phyloP scores from a whole-genome alignment of 2,113 vertebrate species.

The Pangasianodon gigas region DNA sequence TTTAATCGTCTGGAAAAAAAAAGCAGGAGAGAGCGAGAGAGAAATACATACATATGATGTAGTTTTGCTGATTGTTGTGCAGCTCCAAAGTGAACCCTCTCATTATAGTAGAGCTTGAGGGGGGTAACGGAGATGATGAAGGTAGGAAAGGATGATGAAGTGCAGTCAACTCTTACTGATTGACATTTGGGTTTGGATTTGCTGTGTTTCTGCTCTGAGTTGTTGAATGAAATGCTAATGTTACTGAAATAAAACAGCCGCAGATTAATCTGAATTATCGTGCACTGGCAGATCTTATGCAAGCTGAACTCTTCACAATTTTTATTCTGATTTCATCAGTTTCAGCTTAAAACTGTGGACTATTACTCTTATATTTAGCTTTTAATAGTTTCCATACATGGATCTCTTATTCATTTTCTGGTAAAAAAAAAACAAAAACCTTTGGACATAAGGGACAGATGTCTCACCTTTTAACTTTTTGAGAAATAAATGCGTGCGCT shows the following conservation, averaged over 20 bases:
- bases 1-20: slow-evolving; percentile 52
- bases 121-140: slow-evolving; percentile 18
- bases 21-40: background rate
- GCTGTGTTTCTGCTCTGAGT: background rate
- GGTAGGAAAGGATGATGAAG: slow-evolving; percentile 16
- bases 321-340: background rate
- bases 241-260: slow-evolving; percentile 14
- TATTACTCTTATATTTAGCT: background rate
- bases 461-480: too few relatives aligned
- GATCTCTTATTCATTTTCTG: background rate
- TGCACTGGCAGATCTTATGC: background rate
- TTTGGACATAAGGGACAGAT: too few relatives aligned
- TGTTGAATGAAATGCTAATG: slow-evolving; percentile 22
- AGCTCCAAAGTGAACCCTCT: slow-evolving; percentile 38
- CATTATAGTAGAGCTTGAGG: slow-evolving; percentile 26
- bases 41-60: slow-evolving; percentile 31
- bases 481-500: too few relatives aligned
- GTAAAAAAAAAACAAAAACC: too few relatives aligned
- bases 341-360: background rate
- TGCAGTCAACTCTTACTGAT: slow-evolving; percentile 3
- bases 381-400: background rate
- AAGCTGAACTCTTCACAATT: background rate
- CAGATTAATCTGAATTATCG: slow-evolving; percentile 14
- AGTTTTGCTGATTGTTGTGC: slow-evolving; percentile 40
- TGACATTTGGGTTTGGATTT: slow-evolving; percentile 19